Percentiles rank a stretch among this genome's conserved stretches.
These are phyloP conservation scores for Lottia scabra DNA, from an alignment of 2,888 invertebrate genomes.

Conservation along the genomic window DNA sequence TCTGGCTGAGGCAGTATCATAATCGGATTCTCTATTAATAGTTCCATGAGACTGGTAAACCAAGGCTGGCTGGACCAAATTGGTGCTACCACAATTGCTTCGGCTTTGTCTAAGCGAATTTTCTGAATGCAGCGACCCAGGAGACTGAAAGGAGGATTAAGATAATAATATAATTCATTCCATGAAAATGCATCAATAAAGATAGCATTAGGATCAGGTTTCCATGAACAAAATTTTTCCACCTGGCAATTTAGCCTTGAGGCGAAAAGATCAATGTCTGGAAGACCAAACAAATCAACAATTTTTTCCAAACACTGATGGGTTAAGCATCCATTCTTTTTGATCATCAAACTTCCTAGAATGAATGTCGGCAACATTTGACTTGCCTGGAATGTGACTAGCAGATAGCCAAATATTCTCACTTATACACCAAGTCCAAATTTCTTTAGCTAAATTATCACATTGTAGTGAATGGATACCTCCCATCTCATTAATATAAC, in stretches of 20 bases:
- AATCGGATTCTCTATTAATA: too few species aligned
- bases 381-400: neutral
- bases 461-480: conserved; percentile 3
- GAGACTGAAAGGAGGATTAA: too few species aligned
- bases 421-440: neutral
- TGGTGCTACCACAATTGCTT: conserved; percentile 2
- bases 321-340: too few species aligned
- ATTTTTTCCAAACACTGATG: too few species aligned
- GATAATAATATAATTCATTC: neutral
- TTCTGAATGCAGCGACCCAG: neutral
- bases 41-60: too few species aligned
- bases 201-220: too few species aligned
- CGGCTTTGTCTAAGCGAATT: neutral
- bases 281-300: too few species aligned
- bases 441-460: neutral
- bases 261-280: neutral
- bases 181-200: too few species aligned
- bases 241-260: too few species aligned
- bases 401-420: neutral
- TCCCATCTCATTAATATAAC: conserved; percentile 14
- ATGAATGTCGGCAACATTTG: neutral
- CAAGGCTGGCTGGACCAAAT: neutral
- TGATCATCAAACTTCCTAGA: neutral
- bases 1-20: too few species aligned
- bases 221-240: too few species aligned